Evolutionary conservation across 2,797 vertebrate species (phyloP).

Genomic region (Hephaestus fuliginosus): DNA sequence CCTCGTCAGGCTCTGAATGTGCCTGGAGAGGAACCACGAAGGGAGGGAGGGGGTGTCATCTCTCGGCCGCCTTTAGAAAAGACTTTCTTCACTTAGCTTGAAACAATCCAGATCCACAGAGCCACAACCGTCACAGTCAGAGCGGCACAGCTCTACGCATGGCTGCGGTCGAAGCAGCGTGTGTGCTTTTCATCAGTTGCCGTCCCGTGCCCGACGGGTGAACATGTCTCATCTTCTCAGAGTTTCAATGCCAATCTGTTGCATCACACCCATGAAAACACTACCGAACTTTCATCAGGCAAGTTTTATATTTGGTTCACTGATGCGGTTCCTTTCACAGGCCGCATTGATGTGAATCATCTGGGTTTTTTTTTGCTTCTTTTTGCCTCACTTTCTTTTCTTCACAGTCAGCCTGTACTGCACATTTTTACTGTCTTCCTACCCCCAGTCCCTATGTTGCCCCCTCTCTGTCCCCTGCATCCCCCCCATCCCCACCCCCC

Average conservation of each 20-base stretch:
- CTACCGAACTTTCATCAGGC: constrained; percentile 25
- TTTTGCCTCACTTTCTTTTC: constrained; percentile 33
- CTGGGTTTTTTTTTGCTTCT: constrained; percentile 3
- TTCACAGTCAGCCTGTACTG: neutral
- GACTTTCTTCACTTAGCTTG: constrained; percentile 55
- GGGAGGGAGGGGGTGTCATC: constrained; percentile 28
- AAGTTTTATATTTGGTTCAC: neutral
- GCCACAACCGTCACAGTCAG: constrained; percentile 37
- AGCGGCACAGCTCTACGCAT: constrained; percentile 38
- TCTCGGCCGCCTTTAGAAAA: constrained; percentile 50
- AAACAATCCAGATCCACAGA: constrained; percentile 68
- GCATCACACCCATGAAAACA: constrained; percentile 35
- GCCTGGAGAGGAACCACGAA: constrained; percentile 22
- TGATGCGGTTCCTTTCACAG: constrained; percentile 23
- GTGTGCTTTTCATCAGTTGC: constrained; percentile 33
- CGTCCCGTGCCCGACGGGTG: constrained; percentile 19
- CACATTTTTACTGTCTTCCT: constrained; percentile 10
- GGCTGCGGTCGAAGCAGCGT: constrained; percentile 10
- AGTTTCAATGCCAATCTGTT: constrained; percentile 29
- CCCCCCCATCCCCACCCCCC: neutral
- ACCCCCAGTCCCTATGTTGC: neutral
- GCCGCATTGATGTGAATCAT: constrained; percentile 33
- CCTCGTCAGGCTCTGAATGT: constrained; percentile 44
- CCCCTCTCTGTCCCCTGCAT: neutral
- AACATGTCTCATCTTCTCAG: constrained; percentile 26